Percentiles rank a stretch among this genome's conserved stretches.
Conservation (phyloP, 2,888 invertebrate genomes). For the Clusia tigrina region DNA sequence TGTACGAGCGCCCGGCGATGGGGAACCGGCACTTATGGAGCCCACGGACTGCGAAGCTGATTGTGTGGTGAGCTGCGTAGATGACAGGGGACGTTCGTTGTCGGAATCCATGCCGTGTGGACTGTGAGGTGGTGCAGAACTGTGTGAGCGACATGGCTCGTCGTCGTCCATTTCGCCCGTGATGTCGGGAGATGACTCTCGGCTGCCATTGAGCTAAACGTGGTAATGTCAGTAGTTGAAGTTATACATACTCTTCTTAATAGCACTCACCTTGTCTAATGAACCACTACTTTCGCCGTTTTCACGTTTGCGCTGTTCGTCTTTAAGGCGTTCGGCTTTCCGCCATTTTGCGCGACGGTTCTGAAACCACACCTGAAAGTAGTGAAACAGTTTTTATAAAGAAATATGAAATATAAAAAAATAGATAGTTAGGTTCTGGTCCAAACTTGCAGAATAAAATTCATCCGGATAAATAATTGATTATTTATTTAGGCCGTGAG, state of each 20-base stretch:
- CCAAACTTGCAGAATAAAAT: too few species aligned
- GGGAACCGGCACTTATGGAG: conserved; percentile 65
- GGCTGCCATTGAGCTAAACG: conserved; percentile 63
- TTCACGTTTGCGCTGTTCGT: conserved; percentile 86
- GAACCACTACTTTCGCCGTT: conserved; percentile 74
- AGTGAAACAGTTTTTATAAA: conserved; percentile 9
- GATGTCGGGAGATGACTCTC: conserved; percentile 65
- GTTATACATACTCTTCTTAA: too few species aligned
- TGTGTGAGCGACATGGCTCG: conserved; percentile 56
- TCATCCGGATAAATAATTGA: too few species aligned
- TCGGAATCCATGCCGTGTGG: conserved; percentile 60
- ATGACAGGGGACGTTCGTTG: conserved; percentile 62
- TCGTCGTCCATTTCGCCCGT: conserved; percentile 65
- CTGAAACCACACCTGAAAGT: conserved; percentile 88
- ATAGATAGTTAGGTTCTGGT: too few species aligned
- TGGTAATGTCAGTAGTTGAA: not conserved
- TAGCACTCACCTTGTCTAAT: conserved; percentile 64
- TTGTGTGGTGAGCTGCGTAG: conserved; percentile 60
- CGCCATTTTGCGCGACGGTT: conserved; percentile 92
- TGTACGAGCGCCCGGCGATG: conserved; percentile 62
- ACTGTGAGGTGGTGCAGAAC: conserved; percentile 58
- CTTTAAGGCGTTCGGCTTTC: conserved; percentile 89
- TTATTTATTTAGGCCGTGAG: too few species aligned
- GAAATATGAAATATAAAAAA: too few species aligned
- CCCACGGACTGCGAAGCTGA: conserved; percentile 66